Evolutionary conservation across 37 sponge, comb jelly and placozoan species (phyloP), one percentile per base, ranked within the genome.

Genomic region (Tethya wilhelma): DNA sequence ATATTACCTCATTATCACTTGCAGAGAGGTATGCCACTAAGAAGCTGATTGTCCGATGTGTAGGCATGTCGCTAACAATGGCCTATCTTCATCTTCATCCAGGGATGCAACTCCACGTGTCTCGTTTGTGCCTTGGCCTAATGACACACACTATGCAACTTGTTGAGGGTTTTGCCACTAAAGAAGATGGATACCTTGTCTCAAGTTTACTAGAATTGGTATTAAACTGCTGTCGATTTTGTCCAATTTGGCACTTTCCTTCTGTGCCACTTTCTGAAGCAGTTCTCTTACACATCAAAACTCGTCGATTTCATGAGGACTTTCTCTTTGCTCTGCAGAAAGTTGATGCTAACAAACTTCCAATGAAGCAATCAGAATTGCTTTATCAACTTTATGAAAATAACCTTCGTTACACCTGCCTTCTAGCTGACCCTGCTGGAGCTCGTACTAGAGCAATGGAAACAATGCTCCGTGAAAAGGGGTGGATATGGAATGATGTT

Each of bases 301-400:
- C 84, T 25, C 56, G 73, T 14, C 3, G 59, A 36, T 39, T 87
- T 7, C 87, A 91, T 56, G 38, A 11, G 1, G 36, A 86, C 28
- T 91, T 69, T 56, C 26, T 82, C n/a, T 39, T 83, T 1, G 66
- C 4, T 0, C 68, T 91, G 12, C 68, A 77, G 45, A 26, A 69
- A 3, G 37, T 65, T 1, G 6, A 58, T 0, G 20, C 1, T 12
- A 25, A 69, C 0, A 0, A 60, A 2, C 2, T 49, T 4, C 86
- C 86, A 0, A 23, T 90, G 1, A 64, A 20, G 38, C 17, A 57
- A 23, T 19, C 67, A 40, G 92, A 91, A 36, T 38, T 91, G 25
- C 42, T 65, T 32, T 91, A 91, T 53, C 92, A 91, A 57, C 64
- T 91, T 14, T 91, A 91, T 74, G 92, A 91, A 69, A 86, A 91